phyloP scores from a whole-genome alignment of 2,888 invertebrate genomes.

The Argyresthia goedartella region DNA sequence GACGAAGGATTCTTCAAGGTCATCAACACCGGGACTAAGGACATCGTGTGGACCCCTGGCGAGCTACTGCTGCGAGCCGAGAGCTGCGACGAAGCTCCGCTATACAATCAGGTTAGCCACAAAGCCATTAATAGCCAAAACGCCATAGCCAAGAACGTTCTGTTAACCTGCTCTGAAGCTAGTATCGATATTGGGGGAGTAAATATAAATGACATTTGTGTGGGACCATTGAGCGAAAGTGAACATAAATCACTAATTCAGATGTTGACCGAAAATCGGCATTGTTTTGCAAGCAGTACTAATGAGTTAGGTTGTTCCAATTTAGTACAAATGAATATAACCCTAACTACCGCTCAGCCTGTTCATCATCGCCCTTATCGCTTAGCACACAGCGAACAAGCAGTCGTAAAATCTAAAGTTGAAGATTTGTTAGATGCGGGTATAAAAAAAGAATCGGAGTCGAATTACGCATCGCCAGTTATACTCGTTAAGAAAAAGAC shows the following conservation, averaged over 20 bases:
- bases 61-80: constrained; percentile 3
- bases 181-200: neutral
- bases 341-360: neutral
- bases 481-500: neutral
- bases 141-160: neutral
- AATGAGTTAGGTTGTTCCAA: neutral
- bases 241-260: neutral
- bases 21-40: neutral
- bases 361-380: neutral
- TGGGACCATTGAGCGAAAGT: neutral
- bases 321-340: neutral
- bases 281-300: constrained; percentile 1
- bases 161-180: neutral
- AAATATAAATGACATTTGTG: neutral
- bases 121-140: neutral
- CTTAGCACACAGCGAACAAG: neutral
- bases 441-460: neutral
- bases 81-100: neutral
- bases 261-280: neutral
- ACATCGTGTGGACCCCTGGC: neutral
- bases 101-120: neutral
- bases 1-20: constrained; percentile 1
- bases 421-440: neutral
- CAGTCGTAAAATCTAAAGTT: neutral
- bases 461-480: neutral